Evolutionary conservation across 2,113 vertebrate genomes (phyloP).

Genomic region (Percina caprodes): DNA sequence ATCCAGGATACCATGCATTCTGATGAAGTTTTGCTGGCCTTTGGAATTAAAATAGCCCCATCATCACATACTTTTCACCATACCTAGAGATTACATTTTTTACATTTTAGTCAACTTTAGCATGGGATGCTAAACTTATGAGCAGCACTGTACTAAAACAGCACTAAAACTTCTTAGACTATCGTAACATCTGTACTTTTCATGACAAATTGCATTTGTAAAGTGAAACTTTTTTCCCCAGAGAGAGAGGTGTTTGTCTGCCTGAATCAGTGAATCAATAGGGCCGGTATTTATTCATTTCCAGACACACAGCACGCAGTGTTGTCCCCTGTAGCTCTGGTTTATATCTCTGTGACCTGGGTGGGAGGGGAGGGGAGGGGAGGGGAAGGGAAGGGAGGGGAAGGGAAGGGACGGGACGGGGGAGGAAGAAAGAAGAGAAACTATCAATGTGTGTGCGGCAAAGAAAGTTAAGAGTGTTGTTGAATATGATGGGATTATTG

Average conservation of each 20-base stretch:
- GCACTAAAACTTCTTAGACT: not conserved
- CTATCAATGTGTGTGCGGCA: not conserved
- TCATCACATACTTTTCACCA: too few species aligned
- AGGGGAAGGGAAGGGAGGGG: not conserved
- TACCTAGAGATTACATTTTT: too few species aligned
- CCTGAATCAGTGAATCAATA: constrained; percentile 27
- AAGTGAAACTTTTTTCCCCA: constrained; percentile 5
- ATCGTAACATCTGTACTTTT: not conserved
- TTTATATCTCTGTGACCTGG: constrained; percentile 47
- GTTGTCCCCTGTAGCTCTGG: constrained; percentile 35
- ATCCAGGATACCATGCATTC: too few species aligned
- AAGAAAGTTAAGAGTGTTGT: not conserved
- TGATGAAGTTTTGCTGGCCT: too few species aligned
- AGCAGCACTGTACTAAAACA: too few species aligned
- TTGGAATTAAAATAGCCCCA: too few species aligned
- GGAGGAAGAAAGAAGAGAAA: not conserved
- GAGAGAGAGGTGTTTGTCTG: constrained; percentile 13
- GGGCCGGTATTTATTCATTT: constrained; percentile 50
- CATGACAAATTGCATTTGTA: not conserved
- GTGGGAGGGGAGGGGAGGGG: not conserved
- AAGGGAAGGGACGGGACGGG: not conserved
- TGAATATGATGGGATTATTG: constrained; percentile 15
- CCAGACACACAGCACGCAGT: constrained; percentile 14
- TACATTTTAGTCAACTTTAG: too few species aligned
- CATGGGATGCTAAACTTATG: too few species aligned